Percentiles rank a stretch among this genome's conserved stretches.
Evolutionary conservation across 1,140 invertebrate species (phyloP).

Genomic region (Drosophila ogumai): DNA sequence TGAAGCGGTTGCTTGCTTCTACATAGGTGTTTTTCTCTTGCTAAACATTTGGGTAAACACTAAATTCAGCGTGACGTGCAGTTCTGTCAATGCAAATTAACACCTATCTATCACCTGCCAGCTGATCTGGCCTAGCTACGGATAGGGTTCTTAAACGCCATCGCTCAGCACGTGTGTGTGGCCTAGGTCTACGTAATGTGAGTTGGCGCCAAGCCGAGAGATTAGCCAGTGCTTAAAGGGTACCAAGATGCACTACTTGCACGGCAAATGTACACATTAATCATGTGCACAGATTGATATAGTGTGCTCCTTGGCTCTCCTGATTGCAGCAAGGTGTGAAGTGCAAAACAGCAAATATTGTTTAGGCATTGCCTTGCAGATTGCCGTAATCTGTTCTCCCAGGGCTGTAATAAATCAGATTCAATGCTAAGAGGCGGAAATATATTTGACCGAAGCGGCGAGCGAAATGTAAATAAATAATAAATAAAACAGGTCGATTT

Average conservation of each 20-base stretch:
- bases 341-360: neutral
- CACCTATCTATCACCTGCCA: conserved; percentile 49
- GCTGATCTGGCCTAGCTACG: conserved; percentile 22
- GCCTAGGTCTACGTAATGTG: conserved; percentile 17
- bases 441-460: conserved; percentile 54
- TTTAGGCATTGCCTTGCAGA: neutral
- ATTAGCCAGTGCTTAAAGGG: neutral
- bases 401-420: conserved; percentile 19
- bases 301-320: neutral
- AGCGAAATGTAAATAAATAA: conserved; percentile 68
- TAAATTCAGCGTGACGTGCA: conserved; percentile 58
- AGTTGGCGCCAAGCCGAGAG: neutral
- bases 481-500: conserved; percentile 80
- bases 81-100: conserved; percentile 67
- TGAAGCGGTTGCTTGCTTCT: conserved; percentile 5
- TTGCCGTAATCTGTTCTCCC: neutral
- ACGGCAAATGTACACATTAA: neutral
- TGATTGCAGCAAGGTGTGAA: neutral
- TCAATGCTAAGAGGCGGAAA: conserved; percentile 61
- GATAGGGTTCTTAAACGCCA: neutral
- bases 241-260: neutral
- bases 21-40: conserved; percentile 36
- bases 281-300: conserved; percentile 2
- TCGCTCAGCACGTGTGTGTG: conserved; percentile 31
- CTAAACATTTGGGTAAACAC: conserved; percentile 77